These are phyloP conservation scores for Strix aluco DNA, from an alignment of 2,113 vertebrate species.

Conservation along the genomic window DNA sequence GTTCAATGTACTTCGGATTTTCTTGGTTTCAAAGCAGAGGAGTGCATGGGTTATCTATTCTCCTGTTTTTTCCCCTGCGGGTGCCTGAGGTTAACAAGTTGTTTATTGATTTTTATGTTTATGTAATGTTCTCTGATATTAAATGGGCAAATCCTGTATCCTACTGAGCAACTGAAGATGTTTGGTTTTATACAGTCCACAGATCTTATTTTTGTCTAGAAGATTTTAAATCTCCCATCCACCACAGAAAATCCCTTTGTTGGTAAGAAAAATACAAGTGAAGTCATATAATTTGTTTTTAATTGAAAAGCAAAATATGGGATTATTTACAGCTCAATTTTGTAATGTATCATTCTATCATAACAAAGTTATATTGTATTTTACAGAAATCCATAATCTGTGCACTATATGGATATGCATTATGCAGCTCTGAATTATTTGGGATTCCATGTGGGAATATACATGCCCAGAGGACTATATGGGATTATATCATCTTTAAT, in stretches of 20 bases:
- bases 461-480: neutral
- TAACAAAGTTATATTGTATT: neutral
- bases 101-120: constrained; percentile 2
- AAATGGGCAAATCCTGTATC: neutral
- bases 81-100: neutral
- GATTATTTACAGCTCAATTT: neutral
- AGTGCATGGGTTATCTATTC: neutral
- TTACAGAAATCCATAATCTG: neutral
- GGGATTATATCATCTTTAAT: fast-evolving
- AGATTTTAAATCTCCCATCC: neutral
- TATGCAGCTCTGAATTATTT: neutral
- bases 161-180: neutral
- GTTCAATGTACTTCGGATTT: neutral
- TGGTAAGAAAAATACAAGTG: neutral
- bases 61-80: fast-evolving
- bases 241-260: neutral
- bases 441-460: neutral
- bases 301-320: neutral
- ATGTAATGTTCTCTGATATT: neutral
- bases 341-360: neutral
- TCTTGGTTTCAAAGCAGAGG: neutral
- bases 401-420: neutral
- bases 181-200: neutral
- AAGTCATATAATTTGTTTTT: neutral
- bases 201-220: neutral